Evolutionary conservation across 2,113 vertebrate species (phyloP), one percentile per base, ranked within the genome.

Genomic region (Prunella himalayana): DNA sequence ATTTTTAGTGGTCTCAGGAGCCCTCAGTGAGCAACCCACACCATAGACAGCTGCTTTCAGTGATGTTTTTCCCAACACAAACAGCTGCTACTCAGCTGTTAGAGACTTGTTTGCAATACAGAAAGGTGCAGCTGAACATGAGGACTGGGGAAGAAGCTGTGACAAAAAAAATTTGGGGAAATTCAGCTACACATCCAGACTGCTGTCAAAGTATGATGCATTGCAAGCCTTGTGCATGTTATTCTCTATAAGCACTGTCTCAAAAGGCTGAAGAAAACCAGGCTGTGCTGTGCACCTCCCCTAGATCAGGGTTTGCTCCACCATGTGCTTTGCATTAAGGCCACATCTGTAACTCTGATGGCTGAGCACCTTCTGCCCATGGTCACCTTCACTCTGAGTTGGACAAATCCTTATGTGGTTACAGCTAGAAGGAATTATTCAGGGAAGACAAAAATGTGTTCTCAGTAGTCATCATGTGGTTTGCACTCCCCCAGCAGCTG

Each of bases 231-330:
- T 8, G 27, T 42, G 13, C 15, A 12, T 4, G 11, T 39, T 42
- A 31, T 30, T 82, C 54, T 45, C 51, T 51, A 3, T 1, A 27
- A 39, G 35, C 37, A 53, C 51, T 28, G 8, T 21, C 71, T 33
- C 45, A 60, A 10, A 0, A 35, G 22, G 33, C 31, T 28, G 1
- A 35, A n/a, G 5, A 60, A 15, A 37, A n/a, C 8, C 0, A 28
- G 0, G 22, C 54, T 50, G 27, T 41, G 44, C 63, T 44, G 37
- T 13, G 15, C 56, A 28, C 10, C 37, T 47, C 8, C 57, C 35
- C 47, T 2, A 8, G 4, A 6, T 9, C 31, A 5, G 4, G 11
- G 35, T 6, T 47, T 56, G 41, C 45, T 60, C 30, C 41, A 47
- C 54, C 7, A 1, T 4, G 16, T 30, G 41, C 25, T 75, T 5